Conservation (phyloP, 2,888 invertebrate species). For the Danaus chrysippus region DNA sequence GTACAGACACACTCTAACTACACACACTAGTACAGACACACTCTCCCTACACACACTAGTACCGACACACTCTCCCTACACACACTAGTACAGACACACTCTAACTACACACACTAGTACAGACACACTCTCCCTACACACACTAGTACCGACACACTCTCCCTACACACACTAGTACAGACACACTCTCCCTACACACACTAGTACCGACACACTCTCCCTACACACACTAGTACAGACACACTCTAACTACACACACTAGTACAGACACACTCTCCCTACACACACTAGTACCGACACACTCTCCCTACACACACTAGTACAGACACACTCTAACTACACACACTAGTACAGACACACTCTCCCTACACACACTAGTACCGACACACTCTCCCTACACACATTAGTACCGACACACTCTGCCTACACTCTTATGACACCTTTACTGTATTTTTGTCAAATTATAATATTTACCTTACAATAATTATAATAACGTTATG, state of each 20-base stretch:
- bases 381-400: conserved; percentile 32
- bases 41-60: too few relatives aligned
- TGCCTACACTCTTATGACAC: conserved; percentile 7
- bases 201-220: conserved; percentile 52
- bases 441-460: not conserved
- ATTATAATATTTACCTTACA: too few relatives aligned
- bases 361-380: not conserved
- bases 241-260: not conserved
- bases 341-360: conserved; percentile 17
- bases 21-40: too few relatives aligned
- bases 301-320: conserved; percentile 72
- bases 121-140: conserved; percentile 84
- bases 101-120: conserved; percentile 93
- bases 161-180: conserved; percentile 49
- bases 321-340: conserved; percentile 35
- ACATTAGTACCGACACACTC: conserved; percentile 24
- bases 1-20: too few relatives aligned
- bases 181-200: conserved; percentile 60
- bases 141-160: conserved; percentile 60
- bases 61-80: too few relatives aligned
- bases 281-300: conserved; percentile 86
- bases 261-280: conserved; percentile 89
- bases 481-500: too few relatives aligned
- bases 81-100: conserved; percentile 83
- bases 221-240: conserved; percentile 2